Base-by-base conservation (phyloP, 2,888 invertebrate species). In the Habroteleia sp. region DNA sequence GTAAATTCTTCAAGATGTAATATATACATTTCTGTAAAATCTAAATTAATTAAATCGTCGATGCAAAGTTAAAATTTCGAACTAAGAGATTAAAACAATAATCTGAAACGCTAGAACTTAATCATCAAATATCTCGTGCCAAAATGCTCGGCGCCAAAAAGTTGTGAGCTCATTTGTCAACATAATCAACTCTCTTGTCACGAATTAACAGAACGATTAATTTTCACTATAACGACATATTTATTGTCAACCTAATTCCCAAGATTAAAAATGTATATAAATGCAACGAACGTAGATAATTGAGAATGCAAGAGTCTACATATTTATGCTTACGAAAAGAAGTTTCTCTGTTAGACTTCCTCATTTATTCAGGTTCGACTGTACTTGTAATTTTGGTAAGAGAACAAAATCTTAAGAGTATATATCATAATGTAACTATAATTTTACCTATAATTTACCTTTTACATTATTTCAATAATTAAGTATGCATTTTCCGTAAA, bases 111-210 rank as follows among this genome's bases (percentile, higher is more conserved):
- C 13, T 5, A 31, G 35, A 44, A 39, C 11, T 56, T 63, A 52
- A 60, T 60, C 52, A 48, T 17, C 44, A 23, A 39, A 46, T 23
- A 20, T 16, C 4, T 25, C 13, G 60, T 52, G 71, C 54, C 54
- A 71, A 71, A 60, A 62, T 5, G 23, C 25, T 10, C 16, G 35
- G 27, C 29, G 62, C 62, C 62, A 54, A 62, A 62, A 62, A 71
- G 25, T 62, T 54, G 10, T 6, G 33, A 37, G 33, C 54, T 33
- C 71, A 42, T 62, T 46, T 62, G 54, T 71, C 71, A 71, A 27
- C 11, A 14, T 11, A 46, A 71, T 62, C 62, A 62, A 71, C 46
- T 71, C 62, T 62, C 71, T 48, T 31, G 41, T 62, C 41, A 71
- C 54, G 56, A 48, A 56, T 58, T 72, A 63, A 63, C 33, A 16